Evolutionary conservation across 2,797 vertebrate genomes (phyloP).

Genomic region (Halcyon chelicuti): DNA sequence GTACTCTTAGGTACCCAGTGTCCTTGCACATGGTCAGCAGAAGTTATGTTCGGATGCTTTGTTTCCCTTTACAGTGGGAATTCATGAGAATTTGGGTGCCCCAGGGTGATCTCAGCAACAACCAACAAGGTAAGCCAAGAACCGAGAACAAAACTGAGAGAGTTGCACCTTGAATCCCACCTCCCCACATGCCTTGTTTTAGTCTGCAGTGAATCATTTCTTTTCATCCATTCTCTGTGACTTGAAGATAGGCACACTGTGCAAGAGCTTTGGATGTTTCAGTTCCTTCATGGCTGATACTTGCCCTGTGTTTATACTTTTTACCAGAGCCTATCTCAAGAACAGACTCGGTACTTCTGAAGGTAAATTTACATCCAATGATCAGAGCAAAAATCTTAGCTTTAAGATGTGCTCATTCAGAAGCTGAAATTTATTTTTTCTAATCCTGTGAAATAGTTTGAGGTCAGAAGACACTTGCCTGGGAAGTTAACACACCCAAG

Average conservation of each 20-base stretch:
- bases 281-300: neutral
- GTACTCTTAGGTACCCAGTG: no score
- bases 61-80: neutral
- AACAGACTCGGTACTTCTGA: neutral
- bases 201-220: neutral
- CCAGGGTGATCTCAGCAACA: neutral
- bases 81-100: neutral
- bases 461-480: neutral
- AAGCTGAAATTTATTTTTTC: neutral
- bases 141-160: neutral
- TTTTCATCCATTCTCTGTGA: neutral
- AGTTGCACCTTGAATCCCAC: neutral
- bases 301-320: neutral
- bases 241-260: neutral
- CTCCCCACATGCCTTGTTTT: neutral
- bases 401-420: neutral
- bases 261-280: neutral
- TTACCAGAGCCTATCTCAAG: neutral
- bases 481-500: neutral
- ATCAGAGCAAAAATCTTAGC: neutral
- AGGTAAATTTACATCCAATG: neutral
- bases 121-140: neutral
- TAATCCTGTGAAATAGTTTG: neutral
- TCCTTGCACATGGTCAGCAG: fast-evolving
- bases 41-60: neutral